Evolutionary conservation across 1,140 invertebrate species (phyloP).

Genomic region (Pseudomyrmex cubaensis): DNA sequence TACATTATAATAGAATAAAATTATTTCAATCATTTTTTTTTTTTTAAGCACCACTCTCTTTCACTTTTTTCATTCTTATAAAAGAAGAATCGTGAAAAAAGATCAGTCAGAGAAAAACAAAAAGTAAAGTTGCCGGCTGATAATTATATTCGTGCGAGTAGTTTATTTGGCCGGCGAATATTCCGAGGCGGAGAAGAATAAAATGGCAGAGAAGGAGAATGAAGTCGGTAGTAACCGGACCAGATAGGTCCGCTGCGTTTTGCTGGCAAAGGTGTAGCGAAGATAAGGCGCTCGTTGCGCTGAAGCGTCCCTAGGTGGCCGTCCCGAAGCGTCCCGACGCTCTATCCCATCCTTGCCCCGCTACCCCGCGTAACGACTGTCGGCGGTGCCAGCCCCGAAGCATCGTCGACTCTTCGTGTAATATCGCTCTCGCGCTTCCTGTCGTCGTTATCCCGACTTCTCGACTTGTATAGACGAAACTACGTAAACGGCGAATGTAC

Average conservation of each 20-base stretch:
- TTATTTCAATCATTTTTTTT: no score
- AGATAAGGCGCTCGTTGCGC: slow-evolving; percentile 84
- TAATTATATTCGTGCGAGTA: slow-evolving; percentile 77
- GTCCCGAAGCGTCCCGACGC: slow-evolving; percentile 71
- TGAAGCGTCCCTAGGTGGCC: slow-evolving; percentile 82
- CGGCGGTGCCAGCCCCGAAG: slow-evolving; percentile 66
- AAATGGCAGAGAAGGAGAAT: background rate
- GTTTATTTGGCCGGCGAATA: slow-evolving; percentile 68
- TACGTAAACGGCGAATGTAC: background rate
- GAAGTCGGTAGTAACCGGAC: slow-evolving; percentile 65
- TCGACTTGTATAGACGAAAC: slow-evolving; percentile 57
- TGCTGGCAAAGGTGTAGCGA: slow-evolving; percentile 78
- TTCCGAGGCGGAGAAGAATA: slow-evolving; percentile 25
- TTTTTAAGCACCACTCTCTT: background rate
- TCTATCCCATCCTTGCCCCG: slow-evolving; percentile 42
- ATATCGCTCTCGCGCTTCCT: slow-evolving; percentile 74
- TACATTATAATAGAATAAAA: no score
- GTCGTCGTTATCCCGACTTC: slow-evolving; percentile 76
- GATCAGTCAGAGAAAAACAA: background rate
- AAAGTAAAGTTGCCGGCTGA: slow-evolving; percentile 64
- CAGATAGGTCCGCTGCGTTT: slow-evolving; percentile 79
- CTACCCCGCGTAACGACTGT: slow-evolving; percentile 72
- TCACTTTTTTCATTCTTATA: background rate
- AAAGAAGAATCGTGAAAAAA: background rate
- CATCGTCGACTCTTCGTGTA: slow-evolving; percentile 73